Evolutionary conservation across 2,888 invertebrate species (phyloP).

Genomic region (Andricus quercusramuli): DNA sequence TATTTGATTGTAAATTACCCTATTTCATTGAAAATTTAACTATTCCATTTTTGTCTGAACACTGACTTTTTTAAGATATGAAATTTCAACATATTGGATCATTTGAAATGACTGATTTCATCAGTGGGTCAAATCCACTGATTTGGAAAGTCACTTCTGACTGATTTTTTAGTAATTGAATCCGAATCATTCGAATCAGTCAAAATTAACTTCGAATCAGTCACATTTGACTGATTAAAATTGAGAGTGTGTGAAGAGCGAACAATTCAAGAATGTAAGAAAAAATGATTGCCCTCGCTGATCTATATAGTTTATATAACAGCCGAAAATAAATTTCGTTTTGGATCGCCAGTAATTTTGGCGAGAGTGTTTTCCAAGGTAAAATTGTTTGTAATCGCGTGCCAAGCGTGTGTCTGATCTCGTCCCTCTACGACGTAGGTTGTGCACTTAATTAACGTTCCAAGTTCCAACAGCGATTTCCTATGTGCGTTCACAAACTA

Average conservation of each 20-base stretch:
- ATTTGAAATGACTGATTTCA: no score
- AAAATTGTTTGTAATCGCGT: slow-evolving; percentile 43
- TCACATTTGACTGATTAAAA: no score
- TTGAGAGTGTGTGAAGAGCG: neutral
- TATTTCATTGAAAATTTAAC: no score
- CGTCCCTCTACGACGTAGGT: slow-evolving; percentile 40
- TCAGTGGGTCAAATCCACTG: no score
- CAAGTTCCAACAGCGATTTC: slow-evolving; percentile 38
- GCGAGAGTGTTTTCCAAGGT: slow-evolving; percentile 3
- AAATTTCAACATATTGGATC: no score
- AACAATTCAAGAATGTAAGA: neutral
- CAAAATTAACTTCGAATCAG: no score
- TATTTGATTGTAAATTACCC: no score
- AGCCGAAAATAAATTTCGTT: slow-evolving; percentile 9
- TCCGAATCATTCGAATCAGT: no score
- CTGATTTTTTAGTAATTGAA: no score
- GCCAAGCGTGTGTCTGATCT: slow-evolving; percentile 43
- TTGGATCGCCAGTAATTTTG: neutral
- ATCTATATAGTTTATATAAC: neutral
- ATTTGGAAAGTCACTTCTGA: no score
- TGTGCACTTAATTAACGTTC: slow-evolving; percentile 43
- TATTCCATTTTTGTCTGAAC: no score
- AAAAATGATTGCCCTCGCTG: neutral
- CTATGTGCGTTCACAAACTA: slow-evolving; percentile 16
- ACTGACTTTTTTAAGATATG: no score